Evolutionary conservation across 2,888 invertebrate genomes (phyloP), one percentile per base, ranked within the genome.

Genomic region (Vannuccia rotundouncinata): DNA sequence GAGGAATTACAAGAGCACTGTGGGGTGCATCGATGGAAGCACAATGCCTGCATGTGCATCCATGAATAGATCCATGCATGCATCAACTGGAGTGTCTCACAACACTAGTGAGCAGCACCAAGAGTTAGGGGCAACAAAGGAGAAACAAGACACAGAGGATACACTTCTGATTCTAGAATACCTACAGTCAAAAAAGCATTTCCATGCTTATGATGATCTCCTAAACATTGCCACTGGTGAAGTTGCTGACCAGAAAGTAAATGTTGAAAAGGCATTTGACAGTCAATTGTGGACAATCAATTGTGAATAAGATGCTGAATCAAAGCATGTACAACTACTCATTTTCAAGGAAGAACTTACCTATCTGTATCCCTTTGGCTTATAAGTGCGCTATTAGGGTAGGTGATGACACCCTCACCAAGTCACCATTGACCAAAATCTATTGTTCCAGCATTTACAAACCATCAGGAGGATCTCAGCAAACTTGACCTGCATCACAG

Each of bases 251-350:
- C 77, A 31, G 22, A 77, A 77, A 77, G 31, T 27, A 30, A 77
- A 77, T 77, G 10, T 60, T 2, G 59, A 77, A 59, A 77, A 77
- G 31, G 77, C 31, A 77, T 77, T 77, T 77, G n/a, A 77, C 66
- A 66, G 13, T n/a, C n/a, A n/a, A n/a, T n/a, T n/a, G n/a, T 66
- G 66, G 25, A 66, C 66, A 66, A 66, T 66, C 10, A 66, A 66
- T 66, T 27, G 22, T 66, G 66, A 66, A 66, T 66, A 66, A 66
- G 66, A 66, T 66, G 66, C 22, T 66, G 66, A 17, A 27, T 66
- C 66, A 66, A 66, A 66, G 10, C 66, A 27, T 66, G 66, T 13
- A 66, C 66, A 66, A 66, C 5, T 66, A 66, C 66, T 66, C 10
- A 66, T 66, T 66, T 66, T 66, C 66, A 66, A 66, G 66, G 66